phyloP scores from a whole-genome alignment of 2,888 invertebrate genomes.

The Philonicus albiceps region DNA sequence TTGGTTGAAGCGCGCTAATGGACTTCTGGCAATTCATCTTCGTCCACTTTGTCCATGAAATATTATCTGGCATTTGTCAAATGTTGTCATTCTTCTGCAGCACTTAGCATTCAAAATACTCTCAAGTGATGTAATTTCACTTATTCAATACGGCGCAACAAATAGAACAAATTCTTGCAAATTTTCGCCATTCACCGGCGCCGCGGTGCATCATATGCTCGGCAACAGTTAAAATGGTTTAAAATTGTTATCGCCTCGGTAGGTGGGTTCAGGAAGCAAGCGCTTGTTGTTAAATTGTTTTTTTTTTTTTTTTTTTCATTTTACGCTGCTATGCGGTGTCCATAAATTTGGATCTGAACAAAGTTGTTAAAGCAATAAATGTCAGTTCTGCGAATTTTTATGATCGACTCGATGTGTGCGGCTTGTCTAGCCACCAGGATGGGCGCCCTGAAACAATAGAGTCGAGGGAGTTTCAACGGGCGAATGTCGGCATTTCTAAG shows the following conservation, averaged over 20 bases:
- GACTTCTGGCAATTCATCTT: neutral
- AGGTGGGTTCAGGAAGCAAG: neutral
- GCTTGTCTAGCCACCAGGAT: neutral
- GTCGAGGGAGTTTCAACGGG: neutral
- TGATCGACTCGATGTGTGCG: neutral
- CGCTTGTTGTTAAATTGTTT: neutral
- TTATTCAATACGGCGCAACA: neutral
- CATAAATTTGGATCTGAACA: neutral
- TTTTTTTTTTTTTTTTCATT: too few species aligned
- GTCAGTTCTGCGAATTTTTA: neutral
- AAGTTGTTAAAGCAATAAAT: neutral
- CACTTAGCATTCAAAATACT: neutral
- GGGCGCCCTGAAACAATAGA: neutral
- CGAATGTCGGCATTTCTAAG: neutral
- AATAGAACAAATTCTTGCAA: neutral
- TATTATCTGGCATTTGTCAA: conserved; percentile 16
- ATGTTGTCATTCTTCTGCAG: neutral
- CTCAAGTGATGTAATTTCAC: neutral
- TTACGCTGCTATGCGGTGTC: neutral
- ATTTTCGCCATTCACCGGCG: neutral
- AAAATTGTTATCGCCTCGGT: neutral
- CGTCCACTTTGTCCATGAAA: neutral
- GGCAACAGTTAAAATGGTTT: neutral
- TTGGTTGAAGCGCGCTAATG: neutral
- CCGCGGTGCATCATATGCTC: neutral